phyloP scores from a whole-genome alignment of 2,113 vertebrate genomes.

The Barnardius zonarius region DNA sequence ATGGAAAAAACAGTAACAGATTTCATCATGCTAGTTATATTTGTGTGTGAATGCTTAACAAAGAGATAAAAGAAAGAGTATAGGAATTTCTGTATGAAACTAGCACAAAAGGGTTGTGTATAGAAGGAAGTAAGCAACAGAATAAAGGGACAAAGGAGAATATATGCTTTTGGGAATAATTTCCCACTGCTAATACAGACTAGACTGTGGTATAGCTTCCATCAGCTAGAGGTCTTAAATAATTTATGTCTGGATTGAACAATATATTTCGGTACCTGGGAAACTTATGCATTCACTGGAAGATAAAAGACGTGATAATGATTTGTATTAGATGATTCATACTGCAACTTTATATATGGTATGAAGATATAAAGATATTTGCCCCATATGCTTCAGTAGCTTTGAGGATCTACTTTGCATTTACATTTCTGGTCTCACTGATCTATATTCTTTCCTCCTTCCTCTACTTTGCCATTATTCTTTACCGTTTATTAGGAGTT shows the following conservation, averaged over 20 bases:
- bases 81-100: background rate
- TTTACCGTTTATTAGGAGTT: background rate
- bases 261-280: background rate
- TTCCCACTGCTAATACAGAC: background rate
- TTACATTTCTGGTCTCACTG: background rate
- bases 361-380: background rate
- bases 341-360: background rate
- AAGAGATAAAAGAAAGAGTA: background rate
- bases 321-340: background rate
- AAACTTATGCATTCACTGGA: background rate
- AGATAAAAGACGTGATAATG: background rate
- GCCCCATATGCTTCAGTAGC: background rate
- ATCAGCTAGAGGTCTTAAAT: background rate
- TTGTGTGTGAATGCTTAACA: background rate
- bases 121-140: background rate
- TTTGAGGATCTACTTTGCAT: background rate
- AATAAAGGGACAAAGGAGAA: background rate
- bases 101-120: background rate
- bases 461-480: background rate
- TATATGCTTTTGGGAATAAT: background rate
- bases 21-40: background rate
- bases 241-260: background rate
- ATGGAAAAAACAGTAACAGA: background rate
- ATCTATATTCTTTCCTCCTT: background rate
- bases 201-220: background rate